Conservation (phyloP, 2,888 invertebrate species). For the Amblyteles armatorius region DNA sequence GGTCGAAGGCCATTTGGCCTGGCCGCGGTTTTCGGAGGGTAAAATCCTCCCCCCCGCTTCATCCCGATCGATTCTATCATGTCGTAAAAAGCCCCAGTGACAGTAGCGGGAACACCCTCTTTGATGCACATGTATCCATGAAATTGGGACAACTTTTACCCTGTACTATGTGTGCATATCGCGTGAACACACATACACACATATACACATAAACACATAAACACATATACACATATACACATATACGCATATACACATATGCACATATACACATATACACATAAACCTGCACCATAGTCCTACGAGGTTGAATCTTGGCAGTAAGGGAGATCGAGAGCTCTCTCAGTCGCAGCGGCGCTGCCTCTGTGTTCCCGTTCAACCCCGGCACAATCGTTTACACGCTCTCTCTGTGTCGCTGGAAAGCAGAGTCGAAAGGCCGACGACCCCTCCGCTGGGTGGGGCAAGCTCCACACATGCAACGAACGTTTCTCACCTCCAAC, state of each 20-base stretch:
- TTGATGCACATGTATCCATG: constrained; percentile 43
- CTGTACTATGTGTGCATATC: not conserved
- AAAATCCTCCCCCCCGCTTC: constrained; percentile 3
- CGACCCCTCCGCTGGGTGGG: constrained; percentile 46
- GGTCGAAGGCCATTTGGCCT: constrained; percentile 20
- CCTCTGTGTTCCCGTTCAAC: constrained; percentile 36
- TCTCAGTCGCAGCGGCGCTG: constrained; percentile 5
- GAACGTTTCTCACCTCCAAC: constrained; percentile 11
- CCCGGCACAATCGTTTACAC: constrained; percentile 58
- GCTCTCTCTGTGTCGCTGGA: constrained; percentile 47
- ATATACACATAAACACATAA: not conserved
- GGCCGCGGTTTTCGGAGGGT: constrained; percentile 41
- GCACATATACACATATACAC: not conserved
- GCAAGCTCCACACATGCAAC: not conserved
- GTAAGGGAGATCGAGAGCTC: constrained; percentile 43
- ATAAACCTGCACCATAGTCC: not conserved
- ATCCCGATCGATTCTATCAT: constrained; percentile 38
- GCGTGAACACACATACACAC: not conserved
- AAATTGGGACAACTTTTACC: constrained; percentile 43
- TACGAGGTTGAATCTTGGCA: constrained; percentile 32
- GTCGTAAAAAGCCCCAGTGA: constrained; percentile 46
- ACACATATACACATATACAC: not conserved
- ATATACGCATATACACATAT: too few relatives aligned
- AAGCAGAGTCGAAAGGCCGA: constrained; percentile 64
- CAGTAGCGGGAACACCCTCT: constrained; percentile 42